phyloP scores from a whole-genome alignment of 2,113 vertebrate species.

The Agapornis roseicollis region DNA sequence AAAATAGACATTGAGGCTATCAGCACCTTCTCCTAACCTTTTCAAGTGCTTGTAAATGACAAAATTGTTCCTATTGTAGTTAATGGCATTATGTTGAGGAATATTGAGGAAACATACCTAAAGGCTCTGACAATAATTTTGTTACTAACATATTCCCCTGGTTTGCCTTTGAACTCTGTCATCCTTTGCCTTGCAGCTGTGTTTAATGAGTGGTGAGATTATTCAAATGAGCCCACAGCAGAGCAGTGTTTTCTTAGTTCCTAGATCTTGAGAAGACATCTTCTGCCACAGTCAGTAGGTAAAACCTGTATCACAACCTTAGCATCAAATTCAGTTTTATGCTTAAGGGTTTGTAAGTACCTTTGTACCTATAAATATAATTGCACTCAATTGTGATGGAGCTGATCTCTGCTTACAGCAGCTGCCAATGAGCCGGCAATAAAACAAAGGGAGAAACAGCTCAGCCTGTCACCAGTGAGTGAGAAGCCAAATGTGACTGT shows the following conservation, averaged over 20 bases:
- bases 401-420: conserved; percentile 50
- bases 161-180: conserved; percentile 76
- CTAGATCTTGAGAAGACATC: conserved; percentile 52
- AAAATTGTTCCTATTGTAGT: conserved; percentile 68
- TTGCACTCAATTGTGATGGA: conserved; percentile 12
- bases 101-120: conserved; percentile 67
- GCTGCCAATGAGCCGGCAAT: conserved; percentile 40
- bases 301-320: conserved; percentile 23
- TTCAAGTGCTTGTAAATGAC: conserved; percentile 50
- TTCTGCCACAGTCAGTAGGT: conserved; percentile 36
- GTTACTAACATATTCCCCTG: conserved; percentile 77
- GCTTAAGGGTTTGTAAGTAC: conserved; percentile 37
- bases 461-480: conserved; percentile 42
- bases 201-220: conserved; percentile 82
- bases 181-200: conserved; percentile 77
- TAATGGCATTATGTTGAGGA: conserved; percentile 56
- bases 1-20: conserved; percentile 24
- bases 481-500: conserved; percentile 46
- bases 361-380: conserved; percentile 42
- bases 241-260: conserved; percentile 63
- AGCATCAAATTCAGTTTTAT: background rate
- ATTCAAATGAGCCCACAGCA: conserved; percentile 75
- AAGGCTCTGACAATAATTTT: conserved; percentile 73
- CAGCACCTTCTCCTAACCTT: conserved; percentile 46
- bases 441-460: conserved; percentile 65